Evolutionary conservation across 2,113 vertebrate genomes (phyloP).

Genomic region (Brevimyrus niger): DNA sequence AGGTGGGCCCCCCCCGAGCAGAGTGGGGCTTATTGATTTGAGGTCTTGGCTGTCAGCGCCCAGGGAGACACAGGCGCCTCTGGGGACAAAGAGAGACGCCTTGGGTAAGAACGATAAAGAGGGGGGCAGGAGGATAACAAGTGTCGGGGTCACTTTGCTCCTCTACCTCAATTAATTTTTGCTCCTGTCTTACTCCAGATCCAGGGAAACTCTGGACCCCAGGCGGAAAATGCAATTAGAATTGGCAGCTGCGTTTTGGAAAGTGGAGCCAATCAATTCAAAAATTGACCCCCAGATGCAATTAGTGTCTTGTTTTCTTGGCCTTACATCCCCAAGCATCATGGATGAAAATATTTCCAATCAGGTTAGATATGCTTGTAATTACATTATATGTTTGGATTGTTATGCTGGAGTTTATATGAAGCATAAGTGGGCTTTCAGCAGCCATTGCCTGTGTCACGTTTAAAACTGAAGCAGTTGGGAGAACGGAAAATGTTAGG

Average conservation of each 20-base stretch:
- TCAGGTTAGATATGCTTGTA: conserved; percentile 17
- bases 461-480: background rate
- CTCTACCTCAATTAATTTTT: conserved; percentile 37
- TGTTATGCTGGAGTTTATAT: background rate
- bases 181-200: conserved; percentile 35
- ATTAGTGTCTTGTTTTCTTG: conserved; percentile 17
- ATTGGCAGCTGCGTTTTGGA: conserved; percentile 27
- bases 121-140: background rate
- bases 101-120: background rate
- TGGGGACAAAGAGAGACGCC: background rate
- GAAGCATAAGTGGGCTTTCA: background rate
- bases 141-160: conserved; percentile 24
- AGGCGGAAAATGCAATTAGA: conserved; percentile 39
- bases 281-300: conserved; percentile 23
- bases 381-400: conserved; percentile 5
- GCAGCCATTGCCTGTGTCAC: background rate
- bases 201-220: conserved; percentile 42
- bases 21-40: background rate
- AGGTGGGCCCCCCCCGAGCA: background rate
- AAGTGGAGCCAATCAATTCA: conserved; percentile 21
- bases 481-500: background rate
- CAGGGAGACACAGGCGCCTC: background rate
- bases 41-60: background rate
- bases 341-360: background rate
- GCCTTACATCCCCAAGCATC: conserved; percentile 1